A percentile compares a stretch with the other conserved stretches of the same genome.
Evolutionary conservation across 2,113 vertebrate genomes (phyloP).

Genomic region (Rissa tridactyla): DNA sequence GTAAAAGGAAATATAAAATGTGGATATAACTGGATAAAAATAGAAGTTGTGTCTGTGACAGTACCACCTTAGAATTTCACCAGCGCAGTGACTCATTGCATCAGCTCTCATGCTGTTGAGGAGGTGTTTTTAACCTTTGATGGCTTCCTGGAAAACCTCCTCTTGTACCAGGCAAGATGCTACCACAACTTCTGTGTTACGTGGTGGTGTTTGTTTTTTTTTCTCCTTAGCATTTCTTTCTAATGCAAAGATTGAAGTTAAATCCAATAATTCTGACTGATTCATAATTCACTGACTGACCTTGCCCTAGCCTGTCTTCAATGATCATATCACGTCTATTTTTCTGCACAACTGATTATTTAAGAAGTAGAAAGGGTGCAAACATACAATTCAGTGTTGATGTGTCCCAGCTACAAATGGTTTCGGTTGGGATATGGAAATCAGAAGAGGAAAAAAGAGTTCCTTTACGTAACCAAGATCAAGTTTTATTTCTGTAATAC

Average conservation of each 20-base stretch:
- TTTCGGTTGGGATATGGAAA: neutral
- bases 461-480: neutral
- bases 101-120: neutral
- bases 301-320: neutral
- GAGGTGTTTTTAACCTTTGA: neutral
- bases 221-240: neutral
- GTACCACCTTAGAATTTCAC: neutral
- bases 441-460: neutral
- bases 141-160: accelerated
- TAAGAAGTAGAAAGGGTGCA: neutral
- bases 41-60: neutral
- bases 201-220: too few species aligned
- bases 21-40: neutral
- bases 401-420: neutral
- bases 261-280: neutral
- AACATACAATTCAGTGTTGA: neutral
- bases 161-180: neutral
- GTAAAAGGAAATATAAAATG: too few species aligned
- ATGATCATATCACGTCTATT: neutral
- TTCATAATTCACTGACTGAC: neutral
- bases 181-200: neutral
- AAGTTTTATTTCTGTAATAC: neutral
- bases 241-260: neutral
- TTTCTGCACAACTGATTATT: neutral
- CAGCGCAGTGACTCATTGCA: neutral